Percentiles rank a stretch among this genome's conserved stretches.
These are phyloP conservation scores for Centropyge bicolor DNA, from an alignment of 2,797 vertebrate genomes.

Conservation along the genomic window DNA sequence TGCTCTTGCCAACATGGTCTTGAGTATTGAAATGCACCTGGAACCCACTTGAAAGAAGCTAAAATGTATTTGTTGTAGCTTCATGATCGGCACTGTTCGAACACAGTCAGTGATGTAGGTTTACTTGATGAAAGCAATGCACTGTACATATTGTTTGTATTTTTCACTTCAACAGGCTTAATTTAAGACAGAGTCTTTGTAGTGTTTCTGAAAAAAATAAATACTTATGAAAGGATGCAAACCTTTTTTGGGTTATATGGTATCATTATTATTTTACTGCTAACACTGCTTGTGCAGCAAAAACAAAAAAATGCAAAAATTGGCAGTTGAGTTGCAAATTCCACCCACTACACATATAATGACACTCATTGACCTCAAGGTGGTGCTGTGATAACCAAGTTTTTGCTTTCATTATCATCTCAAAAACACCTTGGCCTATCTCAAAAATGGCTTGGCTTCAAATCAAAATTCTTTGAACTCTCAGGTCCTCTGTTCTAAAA, in stretches of 20 bases:
- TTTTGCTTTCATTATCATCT: too few species aligned
- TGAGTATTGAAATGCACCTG: constrained; percentile 71
- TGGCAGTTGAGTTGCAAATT: too few species aligned
- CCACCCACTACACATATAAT: too few species aligned
- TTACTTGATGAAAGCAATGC: constrained; percentile 63
- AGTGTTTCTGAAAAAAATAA: constrained; percentile 53
- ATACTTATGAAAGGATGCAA: constrained; percentile 29
- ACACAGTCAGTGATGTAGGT: constrained; percentile 45
- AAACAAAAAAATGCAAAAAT: too few species aligned
- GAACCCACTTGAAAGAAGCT: constrained; percentile 83
- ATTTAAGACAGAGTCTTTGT: constrained; percentile 63
- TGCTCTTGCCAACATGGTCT: constrained; percentile 29
- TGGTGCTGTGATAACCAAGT: too few species aligned
- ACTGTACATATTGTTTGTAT: constrained; percentile 65
- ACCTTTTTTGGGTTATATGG: not conserved
- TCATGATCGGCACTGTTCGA: constrained; percentile 35
- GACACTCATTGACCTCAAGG: too few species aligned
- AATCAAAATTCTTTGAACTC: too few species aligned
- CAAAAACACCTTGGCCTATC: too few species aligned
- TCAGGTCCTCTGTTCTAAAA: too few species aligned
- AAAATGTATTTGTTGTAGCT: constrained; percentile 41
- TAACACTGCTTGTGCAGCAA: too few species aligned
- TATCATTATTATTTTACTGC: too few species aligned
- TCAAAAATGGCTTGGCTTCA: too few species aligned
- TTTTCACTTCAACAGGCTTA: constrained; percentile 47